Base-by-base conservation (phyloP, 2,113 vertebrate genomes). In the Taxidea taxus region DNA sequence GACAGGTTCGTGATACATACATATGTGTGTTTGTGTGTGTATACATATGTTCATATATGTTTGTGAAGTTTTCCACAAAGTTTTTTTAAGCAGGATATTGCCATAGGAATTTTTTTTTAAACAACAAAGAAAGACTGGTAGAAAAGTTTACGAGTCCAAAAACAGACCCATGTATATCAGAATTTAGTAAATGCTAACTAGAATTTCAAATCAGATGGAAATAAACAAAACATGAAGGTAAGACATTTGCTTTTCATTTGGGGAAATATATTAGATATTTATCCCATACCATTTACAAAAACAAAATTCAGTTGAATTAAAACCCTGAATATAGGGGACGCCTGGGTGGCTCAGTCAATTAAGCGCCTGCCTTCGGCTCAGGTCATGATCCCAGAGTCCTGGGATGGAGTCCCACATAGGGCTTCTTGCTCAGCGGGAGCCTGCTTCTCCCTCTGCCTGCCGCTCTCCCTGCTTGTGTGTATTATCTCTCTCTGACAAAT, bases 121-220 rank as follows among this genome's bases (percentile, higher is more conserved):
- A 77, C 34, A 77, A 88, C 27, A 44, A 23, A 51, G 64, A 29
- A 58, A 25, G 8, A 70, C 72, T 44, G 77, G 39, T 77, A 54
- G 42, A 72, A 91, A 15, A 81, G 18, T 81, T 80, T 81, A 90
- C 85, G 51, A 62, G 42, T 81, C 11, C 64, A 87, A 62, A 72
- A 85, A 70, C 51, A 70, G 42, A 62, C 15, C 16, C 64, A 72
- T 44, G 21, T 54, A 44, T 84, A 77, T 84, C 56, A 77, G 80
- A 90, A 84, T 77, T 90, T 66, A 90, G 44, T 74, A 94, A 94
- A 88, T 82, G 42, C 68, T 54, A 47, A 64, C n/a, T 83, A 90
- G 68, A 90, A 90, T 94, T 81, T 90, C 78, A 90, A 75, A 90
- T 90, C 44, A 90, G n/a, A 90, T 56, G 42, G 77, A 62, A 37